phyloP scores from a whole-genome alignment of 2,113 vertebrate genomes.

The Nicator chloris region DNA sequence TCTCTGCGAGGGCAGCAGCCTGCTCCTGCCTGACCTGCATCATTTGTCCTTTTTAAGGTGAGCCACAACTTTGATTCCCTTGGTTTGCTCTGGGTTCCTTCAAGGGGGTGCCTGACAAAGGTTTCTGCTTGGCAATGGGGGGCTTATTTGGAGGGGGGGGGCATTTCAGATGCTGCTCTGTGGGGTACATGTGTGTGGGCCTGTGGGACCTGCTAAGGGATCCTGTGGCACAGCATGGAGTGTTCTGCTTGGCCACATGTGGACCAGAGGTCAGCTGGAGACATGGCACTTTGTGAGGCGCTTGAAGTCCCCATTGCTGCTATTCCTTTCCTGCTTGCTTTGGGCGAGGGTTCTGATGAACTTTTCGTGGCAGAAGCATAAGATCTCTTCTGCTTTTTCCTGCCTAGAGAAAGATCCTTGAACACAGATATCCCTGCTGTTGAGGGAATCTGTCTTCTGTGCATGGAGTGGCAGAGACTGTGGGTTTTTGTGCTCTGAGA shows the following conservation, averaged over 20 bases:
- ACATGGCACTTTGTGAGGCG: accelerated
- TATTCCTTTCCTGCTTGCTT: neutral
- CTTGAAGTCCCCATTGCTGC: neutral
- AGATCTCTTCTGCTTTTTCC: neutral
- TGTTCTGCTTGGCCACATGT: neutral
- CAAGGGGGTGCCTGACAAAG: neutral
- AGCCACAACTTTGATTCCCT: neutral
- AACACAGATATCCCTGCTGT: neutral
- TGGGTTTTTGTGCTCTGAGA: neutral
- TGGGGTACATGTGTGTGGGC: neutral
- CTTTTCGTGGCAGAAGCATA: neutral
- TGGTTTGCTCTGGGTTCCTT: neutral
- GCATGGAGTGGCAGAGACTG: accelerated
- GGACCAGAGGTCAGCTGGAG: neutral
- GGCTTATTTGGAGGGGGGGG: neutral
- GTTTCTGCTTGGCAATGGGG: neutral
- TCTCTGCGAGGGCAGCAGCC: neutral
- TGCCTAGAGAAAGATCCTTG: neutral
- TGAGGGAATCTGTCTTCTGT: neutral
- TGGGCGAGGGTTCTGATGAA: accelerated
- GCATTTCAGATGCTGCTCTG: accelerated
- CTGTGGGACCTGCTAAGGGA: neutral
- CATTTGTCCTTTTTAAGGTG: neutral
- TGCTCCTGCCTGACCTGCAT: neutral
- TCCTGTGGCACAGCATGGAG: neutral